Evolutionary conservation across 2,113 vertebrate species (phyloP).

Genomic region (Phoxinus phoxinus): DNA sequence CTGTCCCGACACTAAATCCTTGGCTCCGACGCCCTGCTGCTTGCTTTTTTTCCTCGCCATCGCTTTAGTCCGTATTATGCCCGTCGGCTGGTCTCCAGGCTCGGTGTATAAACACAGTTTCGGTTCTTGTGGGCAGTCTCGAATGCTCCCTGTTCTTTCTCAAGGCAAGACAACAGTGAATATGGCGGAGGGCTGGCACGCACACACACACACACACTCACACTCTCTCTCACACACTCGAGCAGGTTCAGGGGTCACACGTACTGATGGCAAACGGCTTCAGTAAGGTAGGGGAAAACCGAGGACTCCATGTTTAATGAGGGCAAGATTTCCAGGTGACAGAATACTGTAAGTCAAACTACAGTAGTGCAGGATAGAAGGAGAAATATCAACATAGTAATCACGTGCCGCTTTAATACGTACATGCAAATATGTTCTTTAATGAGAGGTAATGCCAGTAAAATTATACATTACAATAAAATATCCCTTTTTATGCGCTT

Average conservation of each 20-base stretch:
- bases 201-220: constrained; percentile 56
- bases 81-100: constrained; percentile 70
- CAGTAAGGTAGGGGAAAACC: constrained; percentile 37
- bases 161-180: constrained; percentile 94
- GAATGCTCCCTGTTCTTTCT: constrained; percentile 77
- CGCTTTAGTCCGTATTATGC: constrained; percentile 58
- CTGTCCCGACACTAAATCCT: constrained; percentile 65
- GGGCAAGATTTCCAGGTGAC: constrained; percentile 56
- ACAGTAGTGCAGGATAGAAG: not conserved
- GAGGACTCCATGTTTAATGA: constrained; percentile 76
- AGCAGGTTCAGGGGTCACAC: constrained; percentile 80
- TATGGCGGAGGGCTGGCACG: constrained; percentile 90
- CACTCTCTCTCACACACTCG: constrained; percentile 36
- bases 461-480: not conserved
- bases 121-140: constrained; percentile 72
- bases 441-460: not conserved
- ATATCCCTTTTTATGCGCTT: too few relatives aligned
- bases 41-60: constrained; percentile 92
- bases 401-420: not conserved
- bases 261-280: constrained; percentile 75
- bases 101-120: constrained; percentile 68
- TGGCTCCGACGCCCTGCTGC: constrained; percentile 77
- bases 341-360: not conserved
- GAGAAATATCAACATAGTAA: constrained; percentile 14
- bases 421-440: not conserved